Evolutionary conservation across 1,140 invertebrate genomes (phyloP), one percentile per base, ranked within the genome.

Genomic region (Tribolium madens): DNA sequence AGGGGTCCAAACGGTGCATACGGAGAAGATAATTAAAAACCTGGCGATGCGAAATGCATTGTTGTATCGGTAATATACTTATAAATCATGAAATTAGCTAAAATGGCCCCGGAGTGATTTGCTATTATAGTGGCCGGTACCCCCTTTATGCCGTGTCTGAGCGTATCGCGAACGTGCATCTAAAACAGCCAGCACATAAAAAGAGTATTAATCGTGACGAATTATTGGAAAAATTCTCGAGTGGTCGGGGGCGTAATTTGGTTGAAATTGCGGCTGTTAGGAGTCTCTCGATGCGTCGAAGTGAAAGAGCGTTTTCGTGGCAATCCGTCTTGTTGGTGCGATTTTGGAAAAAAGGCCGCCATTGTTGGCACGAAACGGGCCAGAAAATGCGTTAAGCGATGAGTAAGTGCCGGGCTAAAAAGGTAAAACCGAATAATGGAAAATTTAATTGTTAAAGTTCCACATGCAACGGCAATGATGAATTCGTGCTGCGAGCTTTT

Each of bases 381-480:
- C 71, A 77, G 76, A 77, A 77, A 77, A 77, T 74, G 60, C 76
- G 76, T 60, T 72, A 74, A 77, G 71, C 73, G 73, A 47, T 64
- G 50, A 21, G 31, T n/a, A 57, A 64, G 33, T 31, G 53, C 18
- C 5, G 46, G 18, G 70, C 5, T 31, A 33, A 52, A 72, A 72
- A 21, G 26, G 36, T 31, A 52, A 48, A 72, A 72, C 46, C 46
- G 57, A 64, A 64, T 64, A 33, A 64, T 33, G 46, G 48, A 48
- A 50, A 72, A 72, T 72, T 72, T 72, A 72, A 72, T 72, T 72
- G 50, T 72, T 31, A 64, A 33, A 64, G 21, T 64, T 64, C 57
- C 57, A 64, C 57, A 64, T 64, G 57, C 57, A 33, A 64, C 21
- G 21, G 21, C 21, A 26, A 64, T 64, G 57, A 64, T 64, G 57